A percentile compares a stretch with the other conserved stretches of the same genome.
phyloP scores from a whole-genome alignment of 2,888 invertebrate species.

The Leptinotarsa rubiginosa region DNA sequence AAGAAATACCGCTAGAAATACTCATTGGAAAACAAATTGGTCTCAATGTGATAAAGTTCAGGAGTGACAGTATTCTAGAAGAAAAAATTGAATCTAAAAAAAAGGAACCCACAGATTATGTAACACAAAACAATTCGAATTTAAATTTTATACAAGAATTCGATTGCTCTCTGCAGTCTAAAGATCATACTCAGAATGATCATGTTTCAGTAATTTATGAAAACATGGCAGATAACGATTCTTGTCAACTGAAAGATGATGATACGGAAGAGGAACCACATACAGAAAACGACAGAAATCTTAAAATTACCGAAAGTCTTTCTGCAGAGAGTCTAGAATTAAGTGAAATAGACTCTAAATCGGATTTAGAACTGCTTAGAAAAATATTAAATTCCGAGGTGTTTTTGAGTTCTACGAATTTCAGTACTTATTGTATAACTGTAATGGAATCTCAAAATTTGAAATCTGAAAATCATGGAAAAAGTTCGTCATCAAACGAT shows the following conservation, averaged over 20 bases:
- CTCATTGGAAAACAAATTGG: constrained; percentile 38
- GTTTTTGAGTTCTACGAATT: constrained; percentile 29
- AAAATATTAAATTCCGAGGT: constrained; percentile 26
- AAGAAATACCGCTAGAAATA: constrained; percentile 46
- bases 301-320: neutral
- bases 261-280: neutral
- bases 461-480: neutral
- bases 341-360: constrained; percentile 12
- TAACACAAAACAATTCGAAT: no score
- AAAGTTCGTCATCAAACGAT: neutral
- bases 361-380: constrained; percentile 12
- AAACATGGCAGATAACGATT: neutral
- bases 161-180: neutral
- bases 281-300: neutral
- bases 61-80: constrained; percentile 23
- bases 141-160: neutral
- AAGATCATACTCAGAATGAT: neutral
- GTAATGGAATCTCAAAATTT: constrained; percentile 12
- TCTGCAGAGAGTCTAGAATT: neutral
- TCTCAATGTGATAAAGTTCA: constrained; percentile 28
- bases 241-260: neutral
- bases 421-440: constrained; percentile 29
- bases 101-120: neutral
- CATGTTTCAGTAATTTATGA: constrained; percentile 8
- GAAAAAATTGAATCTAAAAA: constrained; percentile 10